phyloP scores from a whole-genome alignment of 2,113 vertebrate genomes.

The Chiloscyllium plagiosum region DNA sequence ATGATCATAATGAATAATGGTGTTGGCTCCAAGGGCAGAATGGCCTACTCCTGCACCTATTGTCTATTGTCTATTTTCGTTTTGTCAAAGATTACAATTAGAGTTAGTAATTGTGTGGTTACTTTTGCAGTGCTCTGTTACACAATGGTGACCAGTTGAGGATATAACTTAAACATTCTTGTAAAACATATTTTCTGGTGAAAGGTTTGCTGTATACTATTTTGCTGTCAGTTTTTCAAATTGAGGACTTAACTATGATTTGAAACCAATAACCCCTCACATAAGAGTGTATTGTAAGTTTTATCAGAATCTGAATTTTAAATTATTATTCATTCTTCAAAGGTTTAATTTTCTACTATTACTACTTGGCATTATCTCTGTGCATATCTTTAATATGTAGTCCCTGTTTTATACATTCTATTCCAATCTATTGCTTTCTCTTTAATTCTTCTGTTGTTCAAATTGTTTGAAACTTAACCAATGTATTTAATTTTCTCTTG shows the following conservation, averaged over 20 bases:
- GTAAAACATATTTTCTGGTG: background rate
- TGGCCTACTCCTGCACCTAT: too few species aligned
- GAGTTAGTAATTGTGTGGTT: background rate
- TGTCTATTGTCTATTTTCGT: too few species aligned
- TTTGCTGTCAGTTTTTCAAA: background rate
- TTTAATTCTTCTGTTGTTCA: background rate
- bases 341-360: background rate
- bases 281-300: background rate
- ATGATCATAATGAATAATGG: too few species aligned
- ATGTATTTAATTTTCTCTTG: background rate
- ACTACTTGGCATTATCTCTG: background rate
- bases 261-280: background rate
- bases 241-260: background rate
- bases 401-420: background rate
- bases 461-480: background rate
- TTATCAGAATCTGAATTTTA: background rate
- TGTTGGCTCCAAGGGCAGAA: too few species aligned
- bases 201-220: background rate
- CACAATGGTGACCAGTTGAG: background rate
- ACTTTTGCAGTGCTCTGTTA: background rate
- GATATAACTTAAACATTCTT: background rate
- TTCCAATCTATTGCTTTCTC: background rate
- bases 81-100: background rate
- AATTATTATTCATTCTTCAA: background rate
- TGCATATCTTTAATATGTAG: background rate